These are phyloP conservation scores for Armadillidium nasatum DNA, from an alignment of 1,140 invertebrate genomes.

Conservation along the genomic window DNA sequence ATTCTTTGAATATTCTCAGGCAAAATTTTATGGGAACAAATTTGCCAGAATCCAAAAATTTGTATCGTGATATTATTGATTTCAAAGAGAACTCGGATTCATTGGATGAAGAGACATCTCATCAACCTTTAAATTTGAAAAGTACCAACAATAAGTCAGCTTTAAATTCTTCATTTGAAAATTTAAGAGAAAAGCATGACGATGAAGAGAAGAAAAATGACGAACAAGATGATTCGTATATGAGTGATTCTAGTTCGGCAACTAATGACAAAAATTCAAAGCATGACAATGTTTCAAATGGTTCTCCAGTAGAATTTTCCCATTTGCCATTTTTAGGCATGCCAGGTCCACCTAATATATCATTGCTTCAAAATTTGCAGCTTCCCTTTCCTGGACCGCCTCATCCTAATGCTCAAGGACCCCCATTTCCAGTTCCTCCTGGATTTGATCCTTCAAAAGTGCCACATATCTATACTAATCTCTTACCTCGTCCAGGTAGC, in stretches of 20 bases:
- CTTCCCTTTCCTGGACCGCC: conserved; percentile 48
- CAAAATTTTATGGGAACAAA: conserved; percentile 3
- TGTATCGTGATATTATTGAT: not conserved
- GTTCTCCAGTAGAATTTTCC: not conserved
- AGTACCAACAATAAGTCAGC: not conserved
- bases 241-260: not conserved
- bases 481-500: conserved; percentile 82
- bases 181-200: not conserved
- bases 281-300: not conserved
- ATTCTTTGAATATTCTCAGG: not conserved
- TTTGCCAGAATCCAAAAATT: not conserved
- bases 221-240: not conserved
- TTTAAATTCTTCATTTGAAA: not conserved
- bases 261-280: not conserved
- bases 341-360: conserved; percentile 33
- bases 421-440: conserved; percentile 48
- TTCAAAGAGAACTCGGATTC: not conserved
- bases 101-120: not conserved
- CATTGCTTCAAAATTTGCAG: conserved; percentile 43
- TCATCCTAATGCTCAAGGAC: conserved; percentile 45
- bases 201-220: not conserved
- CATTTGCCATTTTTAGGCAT: conserved; percentile 28
- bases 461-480: conserved; percentile 63
- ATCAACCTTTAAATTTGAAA: not conserved
- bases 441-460: conserved; percentile 66